Evolutionary conservation across 2,113 vertebrate genomes (phyloP).

Genomic region (Passer montanus): DNA sequence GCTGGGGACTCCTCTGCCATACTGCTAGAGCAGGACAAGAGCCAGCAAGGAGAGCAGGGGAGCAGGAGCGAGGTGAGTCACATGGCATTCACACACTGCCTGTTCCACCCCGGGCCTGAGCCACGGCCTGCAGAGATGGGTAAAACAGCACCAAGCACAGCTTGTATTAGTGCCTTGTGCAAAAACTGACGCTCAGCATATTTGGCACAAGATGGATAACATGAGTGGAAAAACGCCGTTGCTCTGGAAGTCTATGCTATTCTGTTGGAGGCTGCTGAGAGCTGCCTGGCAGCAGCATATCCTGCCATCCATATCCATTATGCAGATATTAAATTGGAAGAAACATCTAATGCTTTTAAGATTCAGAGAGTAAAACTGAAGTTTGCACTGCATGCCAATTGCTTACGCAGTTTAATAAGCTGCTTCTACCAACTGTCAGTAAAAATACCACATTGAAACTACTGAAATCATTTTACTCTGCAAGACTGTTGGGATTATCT

Average conservation of each 20-base stretch:
- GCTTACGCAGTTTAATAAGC: slow-evolving; percentile 19
- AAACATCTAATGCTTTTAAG: slow-evolving; percentile 51
- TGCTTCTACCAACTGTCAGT: neutral
- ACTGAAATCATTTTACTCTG: neutral
- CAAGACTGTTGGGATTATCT: neutral
- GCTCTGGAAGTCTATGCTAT: neutral
- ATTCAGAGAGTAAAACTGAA: slow-evolving; percentile 42
- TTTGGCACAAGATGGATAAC: neutral
- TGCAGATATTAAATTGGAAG: slow-evolving; percentile 46
- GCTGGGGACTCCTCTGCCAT: slow-evolving; percentile 11
- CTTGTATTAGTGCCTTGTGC: neutral
- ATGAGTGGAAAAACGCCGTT: neutral
- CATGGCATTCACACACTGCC: neutral
- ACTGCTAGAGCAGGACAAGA: neutral
- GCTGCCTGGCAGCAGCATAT: neutral
- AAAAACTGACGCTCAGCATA: neutral
- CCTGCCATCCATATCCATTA: slow-evolving; percentile 17
- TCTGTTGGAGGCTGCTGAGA: neutral
- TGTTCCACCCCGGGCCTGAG: neutral
- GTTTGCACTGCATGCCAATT: neutral
- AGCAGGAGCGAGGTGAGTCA: slow-evolving; percentile 49
- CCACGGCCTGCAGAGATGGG: neutral
- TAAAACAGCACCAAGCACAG: neutral
- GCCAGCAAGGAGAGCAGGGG: slow-evolving; percentile 12
- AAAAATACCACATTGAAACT: neutral